Evolutionary conservation across 2,797 vertebrate genomes (phyloP).

Genomic region (Setipinna tenuifilis): DNA sequence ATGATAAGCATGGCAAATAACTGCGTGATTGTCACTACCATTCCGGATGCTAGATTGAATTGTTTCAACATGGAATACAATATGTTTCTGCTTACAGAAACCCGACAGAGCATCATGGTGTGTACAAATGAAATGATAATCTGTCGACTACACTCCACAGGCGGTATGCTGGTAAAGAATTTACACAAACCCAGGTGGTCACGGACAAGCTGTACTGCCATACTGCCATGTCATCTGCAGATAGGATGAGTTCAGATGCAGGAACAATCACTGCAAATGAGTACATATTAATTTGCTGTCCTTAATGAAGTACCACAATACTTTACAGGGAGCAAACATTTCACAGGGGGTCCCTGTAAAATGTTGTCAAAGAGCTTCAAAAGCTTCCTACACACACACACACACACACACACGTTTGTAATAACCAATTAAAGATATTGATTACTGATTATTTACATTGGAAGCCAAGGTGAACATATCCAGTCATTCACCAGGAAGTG

Average conservation of each 20-base stretch:
- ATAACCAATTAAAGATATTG: not conserved
- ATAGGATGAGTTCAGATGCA: not conserved
- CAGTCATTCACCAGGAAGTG: not conserved
- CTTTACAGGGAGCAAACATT: not conserved
- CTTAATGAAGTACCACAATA: not conserved
- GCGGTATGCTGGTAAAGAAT: not conserved
- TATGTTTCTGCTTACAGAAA: slow-evolving; percentile 3
- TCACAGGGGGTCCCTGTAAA: not conserved
- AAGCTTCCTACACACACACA: not conserved
- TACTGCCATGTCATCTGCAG: not conserved
- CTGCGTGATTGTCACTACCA: not conserved
- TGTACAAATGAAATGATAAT: slow-evolving; percentile 8
- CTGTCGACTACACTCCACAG: not conserved
- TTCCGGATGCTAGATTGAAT: slow-evolving; percentile 12
- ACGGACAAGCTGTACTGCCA: not conserved
- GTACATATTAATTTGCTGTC: not conserved
- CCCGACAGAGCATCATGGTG: not conserved
- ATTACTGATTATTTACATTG: not conserved
- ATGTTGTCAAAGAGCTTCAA: not conserved
- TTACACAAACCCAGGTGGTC: not conserved
- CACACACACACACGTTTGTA: not conserved
- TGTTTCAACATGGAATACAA: not conserved
- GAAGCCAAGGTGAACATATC: not conserved
- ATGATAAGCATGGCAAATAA: not conserved
- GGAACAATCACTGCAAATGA: not conserved